Evolutionary conservation across 2,888 invertebrate species (phyloP).

Genomic region (Merodon equestris): DNA sequence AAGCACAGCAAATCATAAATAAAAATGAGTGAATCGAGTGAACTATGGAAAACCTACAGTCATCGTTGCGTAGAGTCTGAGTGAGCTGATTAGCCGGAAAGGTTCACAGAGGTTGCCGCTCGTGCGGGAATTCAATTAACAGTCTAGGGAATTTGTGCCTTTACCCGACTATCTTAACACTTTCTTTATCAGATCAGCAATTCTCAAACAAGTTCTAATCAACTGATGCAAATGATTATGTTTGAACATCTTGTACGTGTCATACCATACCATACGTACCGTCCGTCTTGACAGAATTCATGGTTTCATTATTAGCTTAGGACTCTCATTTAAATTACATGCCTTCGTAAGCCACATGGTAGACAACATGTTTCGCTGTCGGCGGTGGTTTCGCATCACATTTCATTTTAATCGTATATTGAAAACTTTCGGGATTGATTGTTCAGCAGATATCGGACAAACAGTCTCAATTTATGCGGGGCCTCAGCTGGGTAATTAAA

Average conservation of each 20-base stretch:
- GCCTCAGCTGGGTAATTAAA: conserved; percentile 38
- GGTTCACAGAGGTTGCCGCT: conserved; percentile 40
- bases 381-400: not conserved
- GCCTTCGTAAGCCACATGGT: not conserved
- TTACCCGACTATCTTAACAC: conserved; percentile 6
- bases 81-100: conserved; percentile 18
- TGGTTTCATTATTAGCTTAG: conserved; percentile 31
- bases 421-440: conserved; percentile 19
- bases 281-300: too few species aligned
- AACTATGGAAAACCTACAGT: conserved; percentile 10
- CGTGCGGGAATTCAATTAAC: conserved; percentile 47
- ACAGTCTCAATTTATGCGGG: conserved; percentile 37
- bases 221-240: too few species aligned
- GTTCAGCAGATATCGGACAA: conserved; percentile 27
- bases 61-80: conserved; percentile 27
- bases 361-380: conserved; percentile 2
- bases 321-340: conserved; percentile 1
- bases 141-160: conserved; percentile 7
- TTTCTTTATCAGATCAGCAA: conserved; percentile 5
- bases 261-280: too few species aligned
- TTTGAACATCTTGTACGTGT: too few species aligned
- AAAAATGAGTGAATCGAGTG: not conserved
- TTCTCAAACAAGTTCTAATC: too few species aligned
- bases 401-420: conserved; percentile 12
- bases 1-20: conserved; percentile 18